Percentiles rank a stretch among this genome's conserved stretches.
Evolutionary conservation across 2,888 invertebrate genomes (phyloP).

Genomic region (Amiota minor): DNA sequence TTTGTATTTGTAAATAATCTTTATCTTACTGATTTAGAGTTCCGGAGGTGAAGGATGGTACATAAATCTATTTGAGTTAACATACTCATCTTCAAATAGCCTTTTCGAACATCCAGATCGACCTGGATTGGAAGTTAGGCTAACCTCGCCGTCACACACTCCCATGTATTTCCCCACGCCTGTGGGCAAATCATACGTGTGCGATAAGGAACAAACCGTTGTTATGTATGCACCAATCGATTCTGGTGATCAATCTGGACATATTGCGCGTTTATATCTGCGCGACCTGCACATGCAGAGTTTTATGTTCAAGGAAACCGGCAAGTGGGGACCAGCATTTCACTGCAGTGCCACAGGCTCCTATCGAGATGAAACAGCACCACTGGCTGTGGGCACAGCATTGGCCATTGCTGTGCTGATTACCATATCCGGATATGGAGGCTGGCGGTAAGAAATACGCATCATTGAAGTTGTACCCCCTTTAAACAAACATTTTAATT

Average conservation of each 20-base stretch:
- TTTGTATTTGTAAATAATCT: not conserved
- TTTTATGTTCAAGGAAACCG: slow-evolving; percentile 88
- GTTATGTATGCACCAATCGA: slow-evolving; percentile 77
- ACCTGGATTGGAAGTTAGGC: slow-evolving; percentile 75
- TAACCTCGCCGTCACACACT: slow-evolving; percentile 76
- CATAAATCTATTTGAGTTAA: slow-evolving; percentile 83
- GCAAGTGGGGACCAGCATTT: slow-evolving; percentile 75
- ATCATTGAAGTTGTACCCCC: not conserved
- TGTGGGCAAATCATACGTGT: slow-evolving; percentile 88
- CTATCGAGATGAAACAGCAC: slow-evolving; percentile 87
- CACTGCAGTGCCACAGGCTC: slow-evolving; percentile 75
- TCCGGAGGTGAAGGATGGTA: slow-evolving; percentile 93
- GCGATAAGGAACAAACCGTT: slow-evolving; percentile 81
- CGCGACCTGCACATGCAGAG: slow-evolving; percentile 86
- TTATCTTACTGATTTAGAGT: slow-evolving; percentile 56
- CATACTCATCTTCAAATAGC: slow-evolving; percentile 80
- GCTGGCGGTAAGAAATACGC: slow-evolving; percentile 72
- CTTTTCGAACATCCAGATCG: slow-evolving; percentile 78
- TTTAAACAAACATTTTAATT: not conserved
- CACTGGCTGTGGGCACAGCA: slow-evolving; percentile 87
- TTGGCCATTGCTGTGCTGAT: slow-evolving; percentile 86
- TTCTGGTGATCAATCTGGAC: slow-evolving; percentile 73
- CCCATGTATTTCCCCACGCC: slow-evolving; percentile 87
- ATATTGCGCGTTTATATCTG: slow-evolving; percentile 79
- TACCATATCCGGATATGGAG: slow-evolving; percentile 88